Percentiles rank a stretch among this genome's conserved stretches.
Evolutionary conservation across 2,113 vertebrate species (phyloP).

Genomic region (Megaceryle torquata): DNA sequence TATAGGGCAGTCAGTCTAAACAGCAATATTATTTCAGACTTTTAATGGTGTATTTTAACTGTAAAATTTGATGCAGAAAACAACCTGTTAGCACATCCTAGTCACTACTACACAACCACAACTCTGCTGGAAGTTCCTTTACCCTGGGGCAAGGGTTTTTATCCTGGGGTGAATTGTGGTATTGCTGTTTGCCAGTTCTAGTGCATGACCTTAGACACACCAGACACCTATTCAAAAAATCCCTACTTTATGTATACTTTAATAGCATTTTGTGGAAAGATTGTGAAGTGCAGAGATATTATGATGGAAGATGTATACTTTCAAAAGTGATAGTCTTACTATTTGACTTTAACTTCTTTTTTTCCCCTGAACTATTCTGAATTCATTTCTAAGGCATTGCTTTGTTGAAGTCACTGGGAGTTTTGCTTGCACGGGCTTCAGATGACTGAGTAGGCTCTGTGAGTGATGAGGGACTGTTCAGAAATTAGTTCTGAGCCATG

Average conservation of each 20-base stretch:
- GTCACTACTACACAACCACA: background rate
- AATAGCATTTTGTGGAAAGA: background rate
- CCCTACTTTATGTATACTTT: background rate
- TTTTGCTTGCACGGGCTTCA: background rate
- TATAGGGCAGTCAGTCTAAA: background rate
- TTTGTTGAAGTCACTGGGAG: background rate
- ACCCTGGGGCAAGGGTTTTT: background rate
- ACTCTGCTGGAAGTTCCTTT: background rate
- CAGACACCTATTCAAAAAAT: background rate
- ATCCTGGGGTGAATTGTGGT: background rate
- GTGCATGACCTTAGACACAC: background rate
- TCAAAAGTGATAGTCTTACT: conserved; percentile 7
- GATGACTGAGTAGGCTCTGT: background rate
- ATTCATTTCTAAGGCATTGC: background rate
- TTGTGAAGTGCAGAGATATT: background rate
- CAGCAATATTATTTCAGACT: background rate
- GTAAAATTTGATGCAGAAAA: background rate
- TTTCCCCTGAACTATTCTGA: background rate
- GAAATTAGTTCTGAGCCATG: conserved; percentile 32
- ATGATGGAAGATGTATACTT: background rate
- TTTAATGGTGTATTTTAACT: background rate
- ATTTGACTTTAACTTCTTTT: background rate
- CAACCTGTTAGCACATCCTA: background rate
- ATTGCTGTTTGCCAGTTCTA: background rate
- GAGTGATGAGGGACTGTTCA: conserved; percentile 30